Evolutionary conservation across 2,113 vertebrate genomes (phyloP).

Genomic region (Rhagologus leucostigma): DNA sequence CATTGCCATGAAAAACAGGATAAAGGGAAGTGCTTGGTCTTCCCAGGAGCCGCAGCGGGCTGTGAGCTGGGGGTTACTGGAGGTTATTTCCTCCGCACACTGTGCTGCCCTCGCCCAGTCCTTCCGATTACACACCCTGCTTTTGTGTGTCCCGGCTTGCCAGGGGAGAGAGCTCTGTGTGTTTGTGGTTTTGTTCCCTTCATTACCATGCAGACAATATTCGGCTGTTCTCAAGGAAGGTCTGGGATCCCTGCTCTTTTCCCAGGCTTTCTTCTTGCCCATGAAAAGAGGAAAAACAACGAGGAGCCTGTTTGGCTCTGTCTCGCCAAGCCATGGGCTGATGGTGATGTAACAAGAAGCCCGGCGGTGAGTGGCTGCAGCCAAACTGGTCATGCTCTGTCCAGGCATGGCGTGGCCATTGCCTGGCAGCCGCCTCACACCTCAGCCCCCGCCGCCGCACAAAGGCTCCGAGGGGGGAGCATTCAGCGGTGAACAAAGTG

Average conservation of each 20-base stretch:
- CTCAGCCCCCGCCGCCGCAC: constrained; percentile 62
- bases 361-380: constrained; percentile 75
- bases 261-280: constrained; percentile 67
- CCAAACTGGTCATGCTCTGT: constrained; percentile 77
- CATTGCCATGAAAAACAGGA: background rate
- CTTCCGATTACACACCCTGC: background rate
- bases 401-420: constrained; percentile 69
- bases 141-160: background rate
- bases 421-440: constrained; percentile 68
- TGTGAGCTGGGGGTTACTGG: background rate
- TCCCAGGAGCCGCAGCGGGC: background rate
- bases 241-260: constrained; percentile 63
- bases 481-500: constrained; percentile 73
- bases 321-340: constrained; percentile 63
- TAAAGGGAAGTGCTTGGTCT: background rate
- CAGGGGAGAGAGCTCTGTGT: background rate
- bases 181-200: constrained; percentile 32
- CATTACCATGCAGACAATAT: constrained; percentile 46
- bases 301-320: constrained; percentile 56
- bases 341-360: constrained; percentile 73
- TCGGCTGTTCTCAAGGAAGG: constrained; percentile 67
- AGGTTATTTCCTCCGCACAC: background rate
- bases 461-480: constrained; percentile 66
- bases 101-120: background rate
- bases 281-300: constrained; percentile 61